Percentiles rank a stretch among this genome's conserved stretches.
These are phyloP conservation scores for Athene noctua DNA, from an alignment of 2,113 vertebrate genomes.

Conservation along the genomic window DNA sequence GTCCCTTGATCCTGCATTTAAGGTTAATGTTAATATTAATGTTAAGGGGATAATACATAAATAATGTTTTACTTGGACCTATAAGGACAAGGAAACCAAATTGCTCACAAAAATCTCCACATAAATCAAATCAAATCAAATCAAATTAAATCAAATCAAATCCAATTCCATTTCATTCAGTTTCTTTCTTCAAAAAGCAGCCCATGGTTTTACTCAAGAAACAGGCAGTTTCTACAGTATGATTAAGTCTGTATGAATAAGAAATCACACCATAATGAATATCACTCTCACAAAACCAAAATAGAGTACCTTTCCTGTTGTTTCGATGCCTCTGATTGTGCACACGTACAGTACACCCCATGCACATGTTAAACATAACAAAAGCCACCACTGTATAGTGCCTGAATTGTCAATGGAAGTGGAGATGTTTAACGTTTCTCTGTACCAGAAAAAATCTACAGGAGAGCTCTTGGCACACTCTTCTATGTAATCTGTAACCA, in stretches of 20 bases:
- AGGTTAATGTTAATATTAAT: not conserved
- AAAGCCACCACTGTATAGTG: constrained; percentile 85
- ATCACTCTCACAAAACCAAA: not conserved
- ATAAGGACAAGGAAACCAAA: not conserved
- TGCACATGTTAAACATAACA: constrained; percentile 80
- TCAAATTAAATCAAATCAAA: not conserved
- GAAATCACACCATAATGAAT: not conserved
- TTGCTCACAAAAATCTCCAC: not conserved
- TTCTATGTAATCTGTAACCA: constrained; percentile 73
- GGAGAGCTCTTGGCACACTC: constrained; percentile 87
- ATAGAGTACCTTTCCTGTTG: constrained; percentile 87
- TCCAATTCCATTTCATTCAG: not conserved
- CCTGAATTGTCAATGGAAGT: constrained; percentile 78
- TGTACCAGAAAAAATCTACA: constrained; percentile 95
- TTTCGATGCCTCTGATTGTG: constrained; percentile 87
- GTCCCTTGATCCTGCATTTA: not conserved
- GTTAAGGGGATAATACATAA: not conserved
- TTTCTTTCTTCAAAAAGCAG: not conserved
- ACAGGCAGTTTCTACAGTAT: not conserved
- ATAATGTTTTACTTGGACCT: not conserved
- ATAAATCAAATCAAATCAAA: not conserved
- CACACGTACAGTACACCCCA: constrained; percentile 85
- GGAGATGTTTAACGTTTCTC: constrained; percentile 85
- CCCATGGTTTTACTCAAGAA: not conserved
- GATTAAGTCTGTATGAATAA: not conserved